Percentiles rank a stretch among this genome's conserved stretches.
phyloP scores from a whole-genome alignment of 1,140 invertebrate species.

The Cheumatopsyche charites region DNA sequence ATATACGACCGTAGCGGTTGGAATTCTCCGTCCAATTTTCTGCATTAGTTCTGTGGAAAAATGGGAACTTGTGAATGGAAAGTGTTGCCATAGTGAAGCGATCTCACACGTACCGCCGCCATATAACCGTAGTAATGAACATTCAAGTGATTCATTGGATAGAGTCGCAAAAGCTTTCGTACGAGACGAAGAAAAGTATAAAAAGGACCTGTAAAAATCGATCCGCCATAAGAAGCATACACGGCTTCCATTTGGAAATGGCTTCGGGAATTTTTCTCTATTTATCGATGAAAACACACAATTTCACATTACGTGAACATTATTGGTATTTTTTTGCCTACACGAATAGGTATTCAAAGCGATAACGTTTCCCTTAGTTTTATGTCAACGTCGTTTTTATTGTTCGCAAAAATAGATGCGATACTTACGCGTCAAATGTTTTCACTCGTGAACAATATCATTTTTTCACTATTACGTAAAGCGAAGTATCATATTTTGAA shows the following conservation, averaged over 20 bases:
- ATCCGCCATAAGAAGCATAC: slow-evolving; percentile 7
- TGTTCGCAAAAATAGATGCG: too few relatives aligned
- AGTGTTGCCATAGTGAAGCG: slow-evolving; percentile 24
- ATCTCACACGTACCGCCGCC: slow-evolving; percentile 24
- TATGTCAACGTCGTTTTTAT: too few relatives aligned
- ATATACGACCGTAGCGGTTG: slow-evolving; percentile 12
- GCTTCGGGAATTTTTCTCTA: background rate
- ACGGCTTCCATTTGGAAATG: slow-evolving; percentile 17
- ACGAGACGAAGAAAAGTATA: slow-evolving; percentile 2
- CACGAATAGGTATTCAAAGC: too few relatives aligned
- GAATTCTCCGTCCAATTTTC: slow-evolving; percentile 25
- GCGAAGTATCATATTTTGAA: too few relatives aligned
- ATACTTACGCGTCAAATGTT: too few relatives aligned
- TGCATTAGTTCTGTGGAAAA: slow-evolving; percentile 22
- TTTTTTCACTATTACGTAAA: too few relatives aligned
- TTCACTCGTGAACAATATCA: too few relatives aligned
- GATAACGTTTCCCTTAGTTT: too few relatives aligned
- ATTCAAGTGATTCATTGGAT: slow-evolving; percentile 28
- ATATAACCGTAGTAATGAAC: slow-evolving; percentile 28
- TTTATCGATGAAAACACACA: slow-evolving; percentile 10
- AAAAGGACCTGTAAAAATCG: slow-evolving; percentile 21
- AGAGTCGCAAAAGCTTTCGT: slow-evolving; percentile 25
- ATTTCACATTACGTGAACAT: background rate
- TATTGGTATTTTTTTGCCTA: too few relatives aligned
- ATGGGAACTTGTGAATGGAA: slow-evolving; percentile 22